phyloP scores from a whole-genome alignment of 2,888 invertebrate species.

The Drepanosiphum platanoidis region DNA sequence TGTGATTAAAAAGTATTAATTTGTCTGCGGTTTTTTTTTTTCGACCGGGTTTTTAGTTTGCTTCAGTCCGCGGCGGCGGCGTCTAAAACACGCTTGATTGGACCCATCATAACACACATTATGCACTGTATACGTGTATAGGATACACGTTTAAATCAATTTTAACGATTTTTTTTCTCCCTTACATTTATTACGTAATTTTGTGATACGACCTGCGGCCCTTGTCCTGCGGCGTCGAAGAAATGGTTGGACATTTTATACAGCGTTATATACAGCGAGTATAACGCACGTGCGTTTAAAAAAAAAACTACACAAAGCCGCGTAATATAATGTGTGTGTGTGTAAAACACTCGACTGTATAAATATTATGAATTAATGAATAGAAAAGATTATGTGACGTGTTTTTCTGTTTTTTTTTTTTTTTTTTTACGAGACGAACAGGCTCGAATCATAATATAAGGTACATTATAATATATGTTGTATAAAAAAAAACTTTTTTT shows the following conservation, averaged over 20 bases:
- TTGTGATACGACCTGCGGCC: neutral
- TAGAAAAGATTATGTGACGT: no score
- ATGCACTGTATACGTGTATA: neutral
- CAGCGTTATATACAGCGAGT: no score
- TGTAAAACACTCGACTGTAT: neutral
- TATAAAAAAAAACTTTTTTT: no score
- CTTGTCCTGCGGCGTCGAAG: neutral
- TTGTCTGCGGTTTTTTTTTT: no score
- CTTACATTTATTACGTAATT: constrained; percentile 14
- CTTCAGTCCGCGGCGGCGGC: neutral
- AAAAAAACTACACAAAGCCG: neutral
- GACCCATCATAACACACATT: neutral
- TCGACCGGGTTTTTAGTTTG: no score
- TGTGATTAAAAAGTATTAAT: no score
- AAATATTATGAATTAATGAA: neutral
- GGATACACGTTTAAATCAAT: neutral
- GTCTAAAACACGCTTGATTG: neutral
- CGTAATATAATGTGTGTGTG: neutral
- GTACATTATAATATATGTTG: no score
- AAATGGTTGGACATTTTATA: no score
- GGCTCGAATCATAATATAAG: no score
- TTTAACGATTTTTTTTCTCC: constrained; percentile 10
- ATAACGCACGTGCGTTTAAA: neutral
- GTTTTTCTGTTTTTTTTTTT: no score
- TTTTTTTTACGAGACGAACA: no score